A percentile compares a stretch with the other conserved stretches of the same genome.
These are phyloP conservation scores for Semnornis frantzii DNA, from an alignment of 2,113 vertebrate species.

Conservation along the genomic window DNA sequence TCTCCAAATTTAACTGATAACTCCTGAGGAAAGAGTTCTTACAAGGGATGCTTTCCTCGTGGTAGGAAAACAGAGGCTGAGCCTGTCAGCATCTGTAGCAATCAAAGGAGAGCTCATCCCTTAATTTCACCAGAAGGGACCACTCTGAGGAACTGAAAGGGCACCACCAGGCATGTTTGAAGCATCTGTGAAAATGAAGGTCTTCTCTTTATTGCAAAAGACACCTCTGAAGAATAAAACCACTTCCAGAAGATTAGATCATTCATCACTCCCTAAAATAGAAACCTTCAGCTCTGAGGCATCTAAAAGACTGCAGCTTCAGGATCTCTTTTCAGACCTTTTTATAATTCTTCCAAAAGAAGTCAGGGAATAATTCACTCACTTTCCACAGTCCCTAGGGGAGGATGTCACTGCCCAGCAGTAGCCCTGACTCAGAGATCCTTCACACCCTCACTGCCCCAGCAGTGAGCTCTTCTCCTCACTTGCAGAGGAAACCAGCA, in stretches of 20 bases:
- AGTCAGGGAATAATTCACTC: neutral
- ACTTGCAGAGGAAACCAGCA: rapidly evolving
- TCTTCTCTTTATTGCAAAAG: neutral
- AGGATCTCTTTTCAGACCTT: neutral
- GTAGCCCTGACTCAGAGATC: neutral
- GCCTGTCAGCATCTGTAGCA: neutral
- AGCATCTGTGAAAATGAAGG: neutral
- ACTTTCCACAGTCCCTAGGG: neutral
- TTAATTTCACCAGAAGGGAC: neutral
- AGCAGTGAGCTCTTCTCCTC: neutral
- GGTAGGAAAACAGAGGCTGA: neutral
- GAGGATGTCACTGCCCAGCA: neutral
- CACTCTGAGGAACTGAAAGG: neutral
- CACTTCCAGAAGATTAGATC: neutral
- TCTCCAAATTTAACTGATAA: neutral
- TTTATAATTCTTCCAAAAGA: neutral
- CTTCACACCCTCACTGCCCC: neutral
- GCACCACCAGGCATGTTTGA: neutral
- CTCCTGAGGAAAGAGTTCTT: neutral
- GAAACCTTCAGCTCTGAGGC: neutral
- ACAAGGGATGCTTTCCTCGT: neutral
- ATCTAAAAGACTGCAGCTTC: neutral
- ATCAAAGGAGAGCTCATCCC: neutral
- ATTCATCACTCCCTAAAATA: neutral
- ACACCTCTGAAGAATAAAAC: neutral